phyloP scores from a whole-genome alignment of 1,140 invertebrate species.

The Lepidurus packardi region DNA sequence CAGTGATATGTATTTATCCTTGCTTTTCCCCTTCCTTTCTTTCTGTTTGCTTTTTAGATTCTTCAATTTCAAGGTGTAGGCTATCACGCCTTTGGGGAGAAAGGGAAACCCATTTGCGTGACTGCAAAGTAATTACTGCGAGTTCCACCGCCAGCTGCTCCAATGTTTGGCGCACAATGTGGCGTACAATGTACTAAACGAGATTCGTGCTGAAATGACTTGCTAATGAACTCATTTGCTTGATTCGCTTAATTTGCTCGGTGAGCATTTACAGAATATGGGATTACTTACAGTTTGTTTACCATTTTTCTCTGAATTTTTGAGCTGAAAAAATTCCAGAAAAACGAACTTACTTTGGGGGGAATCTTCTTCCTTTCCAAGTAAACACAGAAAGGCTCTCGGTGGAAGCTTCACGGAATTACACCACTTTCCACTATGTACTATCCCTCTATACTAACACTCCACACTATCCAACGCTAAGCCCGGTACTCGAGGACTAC shows the following conservation, averaged over 20 bases:
- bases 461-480: no score
- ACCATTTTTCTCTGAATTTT: no score
- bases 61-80: not conserved
- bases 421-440: not conserved
- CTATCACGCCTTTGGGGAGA: not conserved
- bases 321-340: no score
- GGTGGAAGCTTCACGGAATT: not conserved
- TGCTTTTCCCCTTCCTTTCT: not conserved
- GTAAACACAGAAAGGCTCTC: not conserved
- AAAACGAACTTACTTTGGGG: no score
- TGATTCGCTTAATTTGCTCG: no score
- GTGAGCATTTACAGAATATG: no score
- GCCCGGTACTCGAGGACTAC: no score
- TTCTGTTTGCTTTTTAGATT: not conserved
- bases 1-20: not conserved
- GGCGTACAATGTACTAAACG: not conserved
- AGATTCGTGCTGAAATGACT: not conserved
- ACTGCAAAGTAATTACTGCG: not conserved
- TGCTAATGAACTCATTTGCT: no score
- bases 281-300: no score
- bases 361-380: not conserved
- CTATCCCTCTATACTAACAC: not conserved
- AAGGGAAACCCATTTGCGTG: constrained; percentile 9
- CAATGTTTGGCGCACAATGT: not conserved
- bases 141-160: not conserved